Evolutionary conservation across 92 coral and sea anemone species (phyloP).

Genomic region (Palythoa grandis): DNA sequence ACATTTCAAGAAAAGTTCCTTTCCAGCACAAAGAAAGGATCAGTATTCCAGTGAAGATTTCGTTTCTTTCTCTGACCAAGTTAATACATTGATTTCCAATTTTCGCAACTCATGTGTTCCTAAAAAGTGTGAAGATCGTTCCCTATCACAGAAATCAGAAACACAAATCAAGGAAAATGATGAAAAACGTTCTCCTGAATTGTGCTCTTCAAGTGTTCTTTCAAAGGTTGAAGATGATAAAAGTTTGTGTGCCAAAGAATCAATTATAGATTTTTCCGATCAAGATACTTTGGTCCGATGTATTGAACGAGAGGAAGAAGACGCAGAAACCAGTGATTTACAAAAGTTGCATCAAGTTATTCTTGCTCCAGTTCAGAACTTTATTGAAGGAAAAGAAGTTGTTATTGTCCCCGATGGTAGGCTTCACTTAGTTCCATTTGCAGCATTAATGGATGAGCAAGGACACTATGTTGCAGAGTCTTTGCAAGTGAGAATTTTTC

Average conservation of each 20-base stretch:
- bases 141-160: no score
- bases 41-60: neutral
- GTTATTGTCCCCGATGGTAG: neutral
- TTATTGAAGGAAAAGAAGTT: neutral
- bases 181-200: no score
- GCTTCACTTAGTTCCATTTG: neutral
- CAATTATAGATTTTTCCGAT: no score
- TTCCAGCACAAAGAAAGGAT: neutral
- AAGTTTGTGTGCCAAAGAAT: no score
- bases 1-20: neutral
- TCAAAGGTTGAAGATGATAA: no score
- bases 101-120: neutral
- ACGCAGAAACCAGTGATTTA: neutral
- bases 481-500: no score
- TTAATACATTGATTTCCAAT: neutral
- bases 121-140: neutral
- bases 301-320: neutral
- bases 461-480: neutral
- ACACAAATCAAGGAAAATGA: no score
- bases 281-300: no score
- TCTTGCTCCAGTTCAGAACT: neutral
- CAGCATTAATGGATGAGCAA: neutral
- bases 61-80: neutral
- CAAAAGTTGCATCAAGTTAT: neutral
- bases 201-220: no score